These are phyloP conservation scores for Zaprionus bogoriensis DNA, from an alignment of 2,888 invertebrate species.

Conservation along the genomic window DNA sequence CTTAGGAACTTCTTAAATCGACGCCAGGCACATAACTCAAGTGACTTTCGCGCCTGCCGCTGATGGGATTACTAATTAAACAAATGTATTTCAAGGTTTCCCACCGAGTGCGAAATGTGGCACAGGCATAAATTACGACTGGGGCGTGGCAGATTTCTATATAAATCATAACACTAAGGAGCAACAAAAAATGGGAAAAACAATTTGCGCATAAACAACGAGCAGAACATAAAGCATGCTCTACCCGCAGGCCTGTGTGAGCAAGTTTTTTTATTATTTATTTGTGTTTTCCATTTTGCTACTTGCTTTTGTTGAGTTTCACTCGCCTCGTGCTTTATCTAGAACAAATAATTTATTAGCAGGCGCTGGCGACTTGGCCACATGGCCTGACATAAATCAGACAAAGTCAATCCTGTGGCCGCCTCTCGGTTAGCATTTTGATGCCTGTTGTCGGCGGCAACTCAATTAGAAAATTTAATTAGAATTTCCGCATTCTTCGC, in stretches of 20 bases:
- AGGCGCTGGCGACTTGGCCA: slow-evolving; percentile 36
- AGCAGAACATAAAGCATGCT: slow-evolving; percentile 56
- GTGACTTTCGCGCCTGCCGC: slow-evolving; percentile 13
- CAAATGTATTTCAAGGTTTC: slow-evolving; percentile 48
- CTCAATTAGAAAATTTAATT: slow-evolving; percentile 73
- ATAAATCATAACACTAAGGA: slow-evolving; percentile 62
- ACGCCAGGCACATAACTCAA: slow-evolving; percentile 10
- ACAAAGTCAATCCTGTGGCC: slow-evolving; percentile 37
- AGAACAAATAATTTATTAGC: slow-evolving; percentile 67
- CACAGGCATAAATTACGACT: slow-evolving; percentile 60
- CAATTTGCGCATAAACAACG: slow-evolving; percentile 57
- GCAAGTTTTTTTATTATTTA: slow-evolving; percentile 29
- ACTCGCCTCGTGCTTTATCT: slow-evolving; percentile 3
- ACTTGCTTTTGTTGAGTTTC: slow-evolving; percentile 1
- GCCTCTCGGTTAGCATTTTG: too few relatives aligned
- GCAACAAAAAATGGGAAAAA: slow-evolving; percentile 28
- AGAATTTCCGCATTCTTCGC: not conserved
- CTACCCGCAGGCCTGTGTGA: slow-evolving; percentile 37
- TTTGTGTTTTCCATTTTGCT: too few relatives aligned
- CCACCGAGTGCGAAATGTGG: slow-evolving; percentile 21
- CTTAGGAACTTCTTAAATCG: not conserved
- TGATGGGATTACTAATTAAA: slow-evolving; percentile 56
- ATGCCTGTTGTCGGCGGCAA: slow-evolving; percentile 24
- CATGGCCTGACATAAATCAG: slow-evolving; percentile 51
- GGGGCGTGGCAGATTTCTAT: slow-evolving; percentile 49